Base-by-base conservation (phyloP, 2,888 invertebrate genomes). In the Rhogogaster chlorosoma region DNA sequence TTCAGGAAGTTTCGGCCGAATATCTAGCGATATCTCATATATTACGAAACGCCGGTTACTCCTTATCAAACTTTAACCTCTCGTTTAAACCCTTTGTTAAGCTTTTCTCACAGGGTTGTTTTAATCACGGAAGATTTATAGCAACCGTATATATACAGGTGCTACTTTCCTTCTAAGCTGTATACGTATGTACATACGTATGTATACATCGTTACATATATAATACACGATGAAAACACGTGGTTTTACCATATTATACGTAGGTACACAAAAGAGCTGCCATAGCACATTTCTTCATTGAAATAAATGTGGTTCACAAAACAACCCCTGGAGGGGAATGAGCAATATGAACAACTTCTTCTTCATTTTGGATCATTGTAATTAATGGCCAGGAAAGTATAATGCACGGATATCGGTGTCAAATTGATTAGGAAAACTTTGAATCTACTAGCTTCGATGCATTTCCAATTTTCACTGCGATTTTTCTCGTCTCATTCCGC, bases 51-150 rank as follows among this genome's bases (percentile, higher is more conserved):
- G 49, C 78, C 80, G 80, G 80, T 84, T 84, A 45, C 84, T 64
- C 84, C 49, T 84, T 80, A 84, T 84, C 38, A 70, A 80, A 80
- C 29, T 84, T 80, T 84, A 70, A 80, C 45, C 57, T 80, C 18
- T 15, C 36, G 70, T 26, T 67, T 80, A 53, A 78, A 80, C 67
- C 78, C 84, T 84, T 80, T n/a, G 78, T 67, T 64, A 84, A 84
- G 84, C 80, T 38, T 84, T 75, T 75, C 77, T 84, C 57, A 38
- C 77, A 32, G 77, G 78, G 77, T 42, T 78, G 49, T 32, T 84
- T 84, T 84, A 84, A 84, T 84, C 84, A 78, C 70, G 70, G 22
- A 29, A 80, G 70, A 84, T 84, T 80, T 84, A 80, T 49, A 36
- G 57, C 83, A 18, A 7, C 36, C 61, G n/a, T 18, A 38, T n/a